phyloP scores from a whole-genome alignment of 53 echinoderm and acorn worm genomes.

The Holothuria leucospilota region DNA sequence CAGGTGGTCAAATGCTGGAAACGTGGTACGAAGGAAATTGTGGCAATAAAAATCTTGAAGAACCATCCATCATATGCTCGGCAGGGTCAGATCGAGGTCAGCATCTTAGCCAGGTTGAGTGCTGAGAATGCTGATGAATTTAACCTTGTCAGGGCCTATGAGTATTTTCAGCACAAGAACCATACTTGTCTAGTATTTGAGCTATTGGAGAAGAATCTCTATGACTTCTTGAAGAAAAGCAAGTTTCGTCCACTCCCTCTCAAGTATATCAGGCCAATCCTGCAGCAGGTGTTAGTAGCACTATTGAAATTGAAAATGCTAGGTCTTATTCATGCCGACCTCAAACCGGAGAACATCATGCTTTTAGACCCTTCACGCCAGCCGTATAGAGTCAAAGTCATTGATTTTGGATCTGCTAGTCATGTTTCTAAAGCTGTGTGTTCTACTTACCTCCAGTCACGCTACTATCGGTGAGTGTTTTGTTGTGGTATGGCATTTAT shows the following conservation, averaged over 20 bases:
- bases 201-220: constrained; percentile 95
- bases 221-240: constrained; percentile 98
- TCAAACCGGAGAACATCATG: constrained; percentile 99
- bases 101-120: constrained; percentile 88
- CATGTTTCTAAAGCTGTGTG: constrained; percentile 99
- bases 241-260: constrained; percentile 96
- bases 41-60: constrained; percentile 98
- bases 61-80: constrained; percentile 98
- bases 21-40: constrained; percentile 99
- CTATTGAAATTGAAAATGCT: constrained; percentile 92
- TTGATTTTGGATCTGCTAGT: constrained; percentile 99
- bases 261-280: constrained; percentile 95
- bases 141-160: constrained; percentile 96
- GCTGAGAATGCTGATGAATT: constrained; percentile 99
- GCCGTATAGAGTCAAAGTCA: constrained; percentile 97
- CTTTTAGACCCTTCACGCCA: constrained; percentile 91
- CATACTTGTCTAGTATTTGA: constrained; percentile 99
- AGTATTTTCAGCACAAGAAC: constrained; percentile 99
- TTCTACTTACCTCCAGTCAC: constrained; percentile 94
- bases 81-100: constrained; percentile 98
- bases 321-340: constrained; percentile 94
- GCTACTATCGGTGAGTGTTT: constrained; percentile 90
- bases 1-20: constrained; percentile 99
- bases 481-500: background rate
- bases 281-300: constrained; percentile 96